These are phyloP conservation scores for Cecidostiba fungosa DNA, from an alignment of 2,888 invertebrate genomes.

Conservation along the genomic window DNA sequence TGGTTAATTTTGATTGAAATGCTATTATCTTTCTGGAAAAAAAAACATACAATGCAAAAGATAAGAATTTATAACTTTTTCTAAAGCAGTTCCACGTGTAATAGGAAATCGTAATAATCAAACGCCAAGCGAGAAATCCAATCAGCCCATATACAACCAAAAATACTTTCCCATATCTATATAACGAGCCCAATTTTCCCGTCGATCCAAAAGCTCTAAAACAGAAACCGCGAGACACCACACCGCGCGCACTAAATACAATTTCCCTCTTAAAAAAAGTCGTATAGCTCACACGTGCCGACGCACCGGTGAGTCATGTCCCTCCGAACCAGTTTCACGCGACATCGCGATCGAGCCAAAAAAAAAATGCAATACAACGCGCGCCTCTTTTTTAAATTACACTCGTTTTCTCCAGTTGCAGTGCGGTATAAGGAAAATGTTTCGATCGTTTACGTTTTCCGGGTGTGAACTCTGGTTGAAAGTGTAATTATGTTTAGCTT, in stretches of 20 bases:
- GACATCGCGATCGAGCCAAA: background rate
- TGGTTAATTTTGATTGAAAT: too few species aligned
- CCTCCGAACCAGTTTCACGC: slow-evolving; percentile 1
- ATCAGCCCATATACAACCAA: background rate
- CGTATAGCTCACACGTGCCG: background rate
- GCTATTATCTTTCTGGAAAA: too few species aligned
- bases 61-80: too few species aligned
- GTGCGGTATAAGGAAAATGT: background rate
- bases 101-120: too few species aligned
- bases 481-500: background rate
- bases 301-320: background rate
- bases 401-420: background rate
- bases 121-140: too few species aligned
- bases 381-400: slow-evolving; percentile 2
- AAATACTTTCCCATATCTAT: background rate
- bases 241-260: background rate
- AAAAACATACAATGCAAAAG: too few species aligned
- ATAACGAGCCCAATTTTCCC: background rate
- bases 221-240: background rate
- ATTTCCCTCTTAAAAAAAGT: background rate
- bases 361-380: background rate
- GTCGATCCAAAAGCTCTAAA: background rate
- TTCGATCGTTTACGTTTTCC: background rate
- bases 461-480: background rate
- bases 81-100: too few species aligned